Percentiles rank a stretch among this genome's conserved stretches.
These are phyloP conservation scores for Dinomys branickii DNA, from an alignment of 2,113 vertebrate species.

Conservation along the genomic window DNA sequence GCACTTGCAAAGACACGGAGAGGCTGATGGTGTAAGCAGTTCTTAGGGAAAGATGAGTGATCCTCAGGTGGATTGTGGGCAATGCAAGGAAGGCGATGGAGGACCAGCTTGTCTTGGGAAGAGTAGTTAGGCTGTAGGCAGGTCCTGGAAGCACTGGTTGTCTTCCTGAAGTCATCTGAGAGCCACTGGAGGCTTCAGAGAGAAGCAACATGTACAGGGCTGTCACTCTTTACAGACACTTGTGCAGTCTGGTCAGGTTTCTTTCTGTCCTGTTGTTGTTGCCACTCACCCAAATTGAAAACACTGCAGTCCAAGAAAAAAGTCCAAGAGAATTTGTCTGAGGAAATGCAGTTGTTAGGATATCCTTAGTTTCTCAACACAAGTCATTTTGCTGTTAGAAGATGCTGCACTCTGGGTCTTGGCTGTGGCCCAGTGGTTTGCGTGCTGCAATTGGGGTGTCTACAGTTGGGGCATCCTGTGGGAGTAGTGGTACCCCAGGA, in stretches of 20 bases:
- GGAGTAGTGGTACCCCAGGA: neutral
- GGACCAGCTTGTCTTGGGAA: neutral
- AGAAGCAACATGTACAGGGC: neutral
- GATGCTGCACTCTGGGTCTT: neutral
- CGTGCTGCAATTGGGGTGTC: neutral
- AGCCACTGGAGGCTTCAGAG: neutral
- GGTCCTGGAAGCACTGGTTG: neutral
- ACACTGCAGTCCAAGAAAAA: neutral
- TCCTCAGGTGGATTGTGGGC: neutral
- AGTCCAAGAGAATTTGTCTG: neutral
- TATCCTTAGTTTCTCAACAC: neutral
- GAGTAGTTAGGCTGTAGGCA: neutral
- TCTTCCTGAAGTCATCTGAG: neutral
- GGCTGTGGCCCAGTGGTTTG: neutral
- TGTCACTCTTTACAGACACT: neutral
- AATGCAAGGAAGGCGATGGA: neutral
- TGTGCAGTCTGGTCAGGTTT: neutral
- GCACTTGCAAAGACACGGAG: neutral
- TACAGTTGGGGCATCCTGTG: too few relatives aligned
- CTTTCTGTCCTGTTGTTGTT: constrained; percentile 14
- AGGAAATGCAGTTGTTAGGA: neutral
- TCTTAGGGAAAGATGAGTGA: neutral
- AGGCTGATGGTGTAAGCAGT: neutral
- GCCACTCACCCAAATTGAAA: constrained; percentile 30
- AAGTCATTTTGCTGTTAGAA: neutral